Percentiles rank a stretch among this genome's conserved stretches.
Conservation (phyloP, 2,888 invertebrate species). For the Ochropleura leucogaster region DNA sequence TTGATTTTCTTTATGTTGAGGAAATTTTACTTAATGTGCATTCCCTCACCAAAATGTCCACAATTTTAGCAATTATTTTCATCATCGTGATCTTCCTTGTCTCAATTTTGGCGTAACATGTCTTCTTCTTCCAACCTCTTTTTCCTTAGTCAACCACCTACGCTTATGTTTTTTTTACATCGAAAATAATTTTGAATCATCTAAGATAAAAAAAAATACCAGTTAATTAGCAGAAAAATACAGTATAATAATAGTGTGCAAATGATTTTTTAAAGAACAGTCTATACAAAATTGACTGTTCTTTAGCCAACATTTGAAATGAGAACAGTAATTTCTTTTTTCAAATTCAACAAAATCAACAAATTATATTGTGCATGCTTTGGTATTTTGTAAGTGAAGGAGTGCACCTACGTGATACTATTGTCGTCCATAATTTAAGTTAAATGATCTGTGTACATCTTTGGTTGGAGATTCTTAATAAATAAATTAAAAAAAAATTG, state of each 20-base stretch:
- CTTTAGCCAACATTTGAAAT: neutral
- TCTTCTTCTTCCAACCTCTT: neutral
- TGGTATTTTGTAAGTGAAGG: too few species aligned
- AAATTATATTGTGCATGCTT: too few species aligned
- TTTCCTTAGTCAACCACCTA: neutral
- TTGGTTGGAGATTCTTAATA: too few species aligned
- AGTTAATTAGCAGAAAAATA: too few species aligned
- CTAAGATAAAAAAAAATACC: neutral
- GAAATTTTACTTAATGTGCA: neutral
- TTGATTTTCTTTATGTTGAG: too few species aligned
- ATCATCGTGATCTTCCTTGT: neutral
- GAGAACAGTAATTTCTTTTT: neutral
- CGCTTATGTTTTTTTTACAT: neutral
- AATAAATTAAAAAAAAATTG: too few species aligned
- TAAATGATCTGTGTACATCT: too few species aligned
- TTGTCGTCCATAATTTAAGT: too few species aligned
- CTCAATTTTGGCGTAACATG: neutral
- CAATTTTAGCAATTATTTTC: neutral
- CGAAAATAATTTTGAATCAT: neutral
- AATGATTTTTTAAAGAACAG: too few species aligned
- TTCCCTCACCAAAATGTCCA: neutral
- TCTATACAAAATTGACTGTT: too few species aligned
- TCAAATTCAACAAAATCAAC: neutral
- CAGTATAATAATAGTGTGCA: too few species aligned
- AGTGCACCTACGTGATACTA: too few species aligned